Evolutionary conservation across 1,140 invertebrate genomes (phyloP).

Genomic region (Caerostris darwini): DNA sequence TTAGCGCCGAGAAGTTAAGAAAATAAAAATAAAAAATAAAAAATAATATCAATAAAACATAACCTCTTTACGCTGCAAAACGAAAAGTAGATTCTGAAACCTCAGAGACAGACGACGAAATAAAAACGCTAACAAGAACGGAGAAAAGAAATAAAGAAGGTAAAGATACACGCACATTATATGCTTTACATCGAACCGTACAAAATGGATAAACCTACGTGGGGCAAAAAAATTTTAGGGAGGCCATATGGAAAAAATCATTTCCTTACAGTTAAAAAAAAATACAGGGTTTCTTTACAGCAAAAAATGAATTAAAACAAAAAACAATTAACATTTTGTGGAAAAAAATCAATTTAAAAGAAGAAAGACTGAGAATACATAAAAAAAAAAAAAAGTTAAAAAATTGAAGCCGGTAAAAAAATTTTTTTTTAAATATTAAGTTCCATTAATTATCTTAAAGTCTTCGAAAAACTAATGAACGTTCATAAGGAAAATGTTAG

Average conservation of each 20-base stretch:
- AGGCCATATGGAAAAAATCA: conserved; percentile 1
- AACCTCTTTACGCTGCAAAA: no score
- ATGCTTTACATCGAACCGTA: no score
- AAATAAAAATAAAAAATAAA: no score
- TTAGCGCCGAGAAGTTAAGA: no score
- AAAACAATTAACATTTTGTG: neutral
- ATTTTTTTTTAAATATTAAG: conserved; percentile 51
- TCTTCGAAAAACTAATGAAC: conserved; percentile 56
- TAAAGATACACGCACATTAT: no score
- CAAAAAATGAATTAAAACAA: neutral
- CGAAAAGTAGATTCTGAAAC: no score
- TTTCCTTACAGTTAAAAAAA: neutral
- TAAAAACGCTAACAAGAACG: no score
- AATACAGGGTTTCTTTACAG: neutral
- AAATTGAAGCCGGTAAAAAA: conserved; percentile 29
- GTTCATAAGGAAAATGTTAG: neutral
- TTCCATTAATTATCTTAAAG: conserved; percentile 64
- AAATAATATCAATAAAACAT: no score
- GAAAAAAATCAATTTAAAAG: neutral
- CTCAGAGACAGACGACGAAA: no score
- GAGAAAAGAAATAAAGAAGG: no score
- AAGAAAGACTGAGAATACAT: neutral
- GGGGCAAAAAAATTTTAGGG: neutral
- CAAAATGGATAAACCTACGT: neutral
- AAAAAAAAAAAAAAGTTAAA: neutral